Evolutionary conservation across 2,113 vertebrate species (phyloP).

Genomic region (Saguinus imperator): DNA sequence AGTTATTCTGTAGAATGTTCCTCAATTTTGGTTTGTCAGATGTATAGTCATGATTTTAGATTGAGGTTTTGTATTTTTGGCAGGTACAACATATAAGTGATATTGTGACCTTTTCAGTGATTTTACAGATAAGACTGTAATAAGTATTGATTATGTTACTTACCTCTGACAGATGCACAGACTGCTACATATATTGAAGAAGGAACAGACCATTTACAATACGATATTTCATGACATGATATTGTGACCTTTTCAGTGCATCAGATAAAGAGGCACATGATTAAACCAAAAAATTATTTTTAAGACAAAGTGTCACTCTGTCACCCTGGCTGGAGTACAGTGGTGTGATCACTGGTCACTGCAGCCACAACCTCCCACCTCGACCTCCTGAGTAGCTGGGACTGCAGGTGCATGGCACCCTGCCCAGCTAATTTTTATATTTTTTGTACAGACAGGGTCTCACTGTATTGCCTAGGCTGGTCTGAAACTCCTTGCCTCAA

Average conservation of each 20-base stretch:
- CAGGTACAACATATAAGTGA: not conserved
- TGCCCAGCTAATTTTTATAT: no score
- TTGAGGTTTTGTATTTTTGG: not conserved
- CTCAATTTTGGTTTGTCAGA: not conserved
- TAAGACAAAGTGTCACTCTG: no score
- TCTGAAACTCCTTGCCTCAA: no score
- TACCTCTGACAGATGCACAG: slow-evolving; percentile 87
- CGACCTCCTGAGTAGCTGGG: no score
- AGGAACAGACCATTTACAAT: slow-evolving; percentile 93
- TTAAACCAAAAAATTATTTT: not conserved
- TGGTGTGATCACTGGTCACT: no score
- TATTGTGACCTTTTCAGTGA: not conserved
- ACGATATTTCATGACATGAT: slow-evolving; percentile 86
- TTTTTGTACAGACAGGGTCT: no score
- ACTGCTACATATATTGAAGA: slow-evolving; percentile 86
- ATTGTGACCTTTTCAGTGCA: no score
- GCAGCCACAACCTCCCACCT: no score
- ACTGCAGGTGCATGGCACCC: no score
- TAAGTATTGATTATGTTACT: not conserved
- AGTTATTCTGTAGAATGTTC: not conserved
- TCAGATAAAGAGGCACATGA: not conserved
- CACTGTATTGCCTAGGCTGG: no score
- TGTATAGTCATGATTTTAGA: not conserved
- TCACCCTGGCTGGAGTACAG: no score
- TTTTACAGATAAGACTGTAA: not conserved